phyloP scores from a whole-genome alignment of 2,888 invertebrate genomes.

The Morinoia aosen region DNA sequence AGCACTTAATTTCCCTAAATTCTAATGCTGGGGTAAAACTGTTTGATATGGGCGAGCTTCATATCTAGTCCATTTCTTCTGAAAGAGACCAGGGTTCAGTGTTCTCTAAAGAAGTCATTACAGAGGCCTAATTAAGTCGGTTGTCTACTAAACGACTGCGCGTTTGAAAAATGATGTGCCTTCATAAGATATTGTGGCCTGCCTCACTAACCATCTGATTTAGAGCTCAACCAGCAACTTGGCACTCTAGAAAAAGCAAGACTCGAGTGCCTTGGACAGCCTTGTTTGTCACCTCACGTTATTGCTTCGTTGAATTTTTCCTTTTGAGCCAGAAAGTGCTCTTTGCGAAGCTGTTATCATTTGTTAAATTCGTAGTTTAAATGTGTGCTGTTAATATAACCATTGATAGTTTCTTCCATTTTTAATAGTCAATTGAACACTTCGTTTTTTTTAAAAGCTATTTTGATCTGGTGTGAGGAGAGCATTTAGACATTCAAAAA shows the following conservation, averaged over 20 bases:
- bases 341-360: not conserved
- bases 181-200: not conserved
- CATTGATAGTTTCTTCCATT: not conserved
- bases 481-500: too few species aligned
- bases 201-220: not conserved
- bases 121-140: not conserved
- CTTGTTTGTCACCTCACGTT: not conserved
- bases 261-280: not conserved
- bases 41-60: not conserved
- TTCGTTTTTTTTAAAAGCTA: too few species aligned
- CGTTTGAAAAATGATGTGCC: not conserved
- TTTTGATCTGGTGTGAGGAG: too few species aligned
- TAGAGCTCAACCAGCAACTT: not conserved
- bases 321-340: not conserved
- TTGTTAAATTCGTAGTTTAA: not conserved
- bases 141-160: constrained; percentile 4
- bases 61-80: too few species aligned
- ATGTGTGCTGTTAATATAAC: not conserved
- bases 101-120: not conserved
- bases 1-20: too few species aligned
- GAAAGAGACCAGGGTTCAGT: too few species aligned
- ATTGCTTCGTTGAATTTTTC: not conserved
- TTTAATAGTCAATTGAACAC: too few species aligned
- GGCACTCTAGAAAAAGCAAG: not conserved
- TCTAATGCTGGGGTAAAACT: not conserved